Evolutionary conservation across 2,888 invertebrate genomes (phyloP), one percentile per base, ranked within the genome.

Genomic region (Chrysina gloriosa): DNA sequence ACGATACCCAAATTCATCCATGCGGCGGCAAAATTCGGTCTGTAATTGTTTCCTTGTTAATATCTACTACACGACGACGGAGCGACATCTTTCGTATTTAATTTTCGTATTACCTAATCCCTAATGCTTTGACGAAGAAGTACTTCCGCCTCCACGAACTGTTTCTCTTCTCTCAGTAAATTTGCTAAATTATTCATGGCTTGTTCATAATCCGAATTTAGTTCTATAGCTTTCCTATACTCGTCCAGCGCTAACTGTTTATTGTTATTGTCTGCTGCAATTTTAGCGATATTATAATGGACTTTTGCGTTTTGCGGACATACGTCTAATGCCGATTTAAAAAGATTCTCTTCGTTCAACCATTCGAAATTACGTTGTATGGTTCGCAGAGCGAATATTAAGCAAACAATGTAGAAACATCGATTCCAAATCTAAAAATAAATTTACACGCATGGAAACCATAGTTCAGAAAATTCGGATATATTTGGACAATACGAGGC

Each of bases 1-100:
- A 97, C 94, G 74, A 98, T 97, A 11, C 97, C 98, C 63, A 98
- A 86, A 84, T 98, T 98, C 97, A 98, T 98, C 97, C 97, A 98
- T 0, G 97, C 98, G 0, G 96, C 93, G 1, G 97, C 93, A 84
- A 97, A 98, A 80, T 94, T 92, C 29, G 91, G 86, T 76, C 94
- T 93, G 80, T 68, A 79, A 77, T 27, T 6, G n/a, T n/a, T n/a
- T n/a, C n/a, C n/a, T n/a, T n/a, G n/a, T n/a, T n/a, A n/a, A n/a
- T n/a, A n/a, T n/a, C n/a, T n/a, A n/a, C n/a, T n/a, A n/a, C n/a
- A n/a, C n/a, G n/a, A n/a, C n/a, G n/a, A n/a, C n/a, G n/a, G n/a
- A n/a, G n/a, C n/a, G n/a, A n/a, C n/a, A n/a, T n/a, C n/a, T n/a
- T n/a, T n/a, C n/a, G 31, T 19, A 54, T 11, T 11, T 6, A 36